Evolutionary conservation across 2,888 invertebrate species (phyloP), one percentile per base, ranked within the genome.

Genomic region (Chrysomela aeneicollis): DNA sequence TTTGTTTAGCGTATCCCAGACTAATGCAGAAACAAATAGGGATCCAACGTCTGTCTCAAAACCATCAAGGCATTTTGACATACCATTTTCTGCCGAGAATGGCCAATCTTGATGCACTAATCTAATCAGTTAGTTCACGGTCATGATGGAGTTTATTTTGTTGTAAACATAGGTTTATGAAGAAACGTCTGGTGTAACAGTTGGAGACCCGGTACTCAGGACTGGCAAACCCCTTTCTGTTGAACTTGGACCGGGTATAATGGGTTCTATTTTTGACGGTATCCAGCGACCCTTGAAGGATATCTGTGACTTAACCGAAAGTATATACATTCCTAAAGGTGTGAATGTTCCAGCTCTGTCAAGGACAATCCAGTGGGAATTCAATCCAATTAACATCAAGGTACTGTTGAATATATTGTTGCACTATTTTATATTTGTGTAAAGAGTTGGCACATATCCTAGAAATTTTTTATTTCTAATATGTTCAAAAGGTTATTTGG

Each of bases 301-400:
- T 85, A 99, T 99, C 83, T 88, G 92, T 81, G 95, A 96, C 81
- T 84, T 97, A 70, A 96, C 97, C 0, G 88, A 90, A 81, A 97
- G 96, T 80, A 99, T 99, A 85, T 99, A 99, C 88, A 99, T 99
- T 84, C 99, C 99, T 50, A 98, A 98, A 87, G 99, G 98, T 83
- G 90, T 99, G 55, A 98, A 98, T 83, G 91, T 93, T 64, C 97
- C 97, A n/a, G 88, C 93, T 57, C 84, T 99, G 66, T 93, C 93
- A 6, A 88, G 95, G 59, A 89, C 90, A 1, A 81, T 85, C 61
- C 84, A 87, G 68, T 99, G 99, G 99, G 98, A 99, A 75, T 99
- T 97, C 84, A 90, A 90, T 79, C 96, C 97, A 0, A 79, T 89
- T 22, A 88, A 90, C 76, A 90, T 94, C 60, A 94, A 93, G 86